These are phyloP conservation scores for Aphidius gifuensis DNA, from an alignment of 1,140 invertebrate genomes.

Conservation along the genomic window DNA sequence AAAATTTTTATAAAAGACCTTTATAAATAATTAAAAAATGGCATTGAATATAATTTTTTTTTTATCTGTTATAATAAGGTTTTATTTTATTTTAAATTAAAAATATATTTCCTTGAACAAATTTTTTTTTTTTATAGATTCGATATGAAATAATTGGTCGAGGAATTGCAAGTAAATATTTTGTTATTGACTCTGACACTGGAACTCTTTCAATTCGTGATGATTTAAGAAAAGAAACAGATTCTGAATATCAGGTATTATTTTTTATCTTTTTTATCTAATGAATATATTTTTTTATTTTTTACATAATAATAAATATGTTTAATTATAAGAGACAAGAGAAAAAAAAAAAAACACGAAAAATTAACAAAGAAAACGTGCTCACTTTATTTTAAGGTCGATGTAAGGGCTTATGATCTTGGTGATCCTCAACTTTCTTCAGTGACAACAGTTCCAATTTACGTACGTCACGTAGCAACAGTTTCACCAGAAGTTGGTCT, in stretches of 20 bases:
- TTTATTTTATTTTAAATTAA: background rate
- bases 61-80: background rate
- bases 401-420: slow-evolving; percentile 82
- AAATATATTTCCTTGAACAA: background rate
- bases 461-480: slow-evolving; percentile 74
- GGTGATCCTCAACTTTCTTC: slow-evolving; percentile 80
- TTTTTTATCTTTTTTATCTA: background rate
- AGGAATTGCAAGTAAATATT: slow-evolving; percentile 77
- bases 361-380: slow-evolving; percentile 1
- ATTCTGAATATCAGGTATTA: slow-evolving; percentile 76
- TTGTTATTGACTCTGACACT: slow-evolving; percentile 80
- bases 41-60: background rate
- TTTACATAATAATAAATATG: slow-evolving; percentile 6
- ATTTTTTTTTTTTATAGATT: slow-evolving; percentile 47
- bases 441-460: slow-evolving; percentile 75
- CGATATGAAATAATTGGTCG: slow-evolving; percentile 78
- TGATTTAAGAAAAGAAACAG: slow-evolving; percentile 78
- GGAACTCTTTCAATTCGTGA: slow-evolving; percentile 75
- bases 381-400: slow-evolving; percentile 59
- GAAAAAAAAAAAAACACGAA: background rate
- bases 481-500: slow-evolving; percentile 68
- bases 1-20: background rate
- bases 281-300: background rate
- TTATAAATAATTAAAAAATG: background rate
- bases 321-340: slow-evolving; percentile 7